Evolutionary conservation across 2,113 vertebrate genomes (phyloP), one percentile per base, ranked within the genome.

Genomic region (Athene noctua): DNA sequence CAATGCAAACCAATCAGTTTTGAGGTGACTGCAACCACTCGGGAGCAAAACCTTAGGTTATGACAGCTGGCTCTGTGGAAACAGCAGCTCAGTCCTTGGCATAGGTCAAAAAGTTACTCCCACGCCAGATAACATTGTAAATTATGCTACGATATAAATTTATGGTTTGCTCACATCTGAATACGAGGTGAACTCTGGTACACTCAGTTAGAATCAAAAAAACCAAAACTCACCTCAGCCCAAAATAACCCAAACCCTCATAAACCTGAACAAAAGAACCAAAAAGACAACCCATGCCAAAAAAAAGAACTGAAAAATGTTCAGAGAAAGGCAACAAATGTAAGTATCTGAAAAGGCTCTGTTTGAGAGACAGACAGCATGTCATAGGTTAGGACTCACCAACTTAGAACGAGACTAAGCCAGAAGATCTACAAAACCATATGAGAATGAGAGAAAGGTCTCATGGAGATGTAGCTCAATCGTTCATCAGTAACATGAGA

Each of bases 1-100:
- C n/a, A 42, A 3, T 12, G 13, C 20, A 40, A 47, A 54, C 22
- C 11, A 3, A 3, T 25, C 1, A 0, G 9, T 2, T 59, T 17
- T 58, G 58, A 58, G 44, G 22, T 20, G 32, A 29, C 58, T 13
- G 15, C 51, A 59, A 6, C 22, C 10, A 9, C 15, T 5, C 0
- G 0, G 36, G 36, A 38, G 27, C 10, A 22, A 72, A 36, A 14
- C 51, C 11, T 22, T 2, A 15, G 17, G 21, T 29, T 38, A 13
- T 6, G 19, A 10, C 2, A 49, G 30, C 25, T 21, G n/a, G 13
- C 27, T 46, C 10, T 46, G 9, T 16, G 49, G 22, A 57, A 88
- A 62, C 12, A 4, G 57, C 18, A 51, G 32, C 23, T 46, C 23
- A 21, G 15, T 7, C 19, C 16, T 29, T 26, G 36, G 26, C 13